Percentiles rank a stretch among this genome's conserved stretches.
Evolutionary conservation across 2,113 vertebrate species (phyloP).

Genomic region (Xyliphius kryptos): DNA sequence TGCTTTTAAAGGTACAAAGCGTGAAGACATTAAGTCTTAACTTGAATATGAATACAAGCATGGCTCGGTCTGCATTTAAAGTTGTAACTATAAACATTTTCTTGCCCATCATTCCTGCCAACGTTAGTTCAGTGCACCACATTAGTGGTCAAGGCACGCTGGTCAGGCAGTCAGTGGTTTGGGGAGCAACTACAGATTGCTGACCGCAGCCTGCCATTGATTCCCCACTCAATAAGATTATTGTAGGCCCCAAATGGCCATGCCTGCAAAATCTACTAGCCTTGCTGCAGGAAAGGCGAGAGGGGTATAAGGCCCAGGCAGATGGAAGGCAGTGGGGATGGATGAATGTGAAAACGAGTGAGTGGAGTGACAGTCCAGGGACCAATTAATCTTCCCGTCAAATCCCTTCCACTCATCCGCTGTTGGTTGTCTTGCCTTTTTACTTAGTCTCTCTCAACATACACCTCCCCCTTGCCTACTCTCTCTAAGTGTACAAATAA

Average conservation of each 20-base stretch:
- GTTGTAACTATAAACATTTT: background rate
- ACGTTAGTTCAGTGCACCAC: constrained; percentile 26
- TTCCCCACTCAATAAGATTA: constrained; percentile 50
- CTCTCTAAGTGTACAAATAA: constrained; percentile 39
- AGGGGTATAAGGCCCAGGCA: constrained; percentile 17
- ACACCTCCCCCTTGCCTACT: constrained; percentile 15
- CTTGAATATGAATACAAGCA: background rate
- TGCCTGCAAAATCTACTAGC: constrained; percentile 43
- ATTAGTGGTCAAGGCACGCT: constrained; percentile 40
- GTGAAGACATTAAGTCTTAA: background rate
- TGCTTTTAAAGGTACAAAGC: background rate
- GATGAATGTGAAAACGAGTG: constrained; percentile 56
- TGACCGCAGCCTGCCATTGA: constrained; percentile 53
- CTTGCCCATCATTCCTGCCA: constrained; percentile 17
- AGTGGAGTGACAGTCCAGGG: constrained; percentile 51
- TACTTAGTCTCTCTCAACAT: constrained; percentile 22
- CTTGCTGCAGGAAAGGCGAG: constrained; percentile 20
- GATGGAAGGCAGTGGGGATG: constrained; percentile 30
- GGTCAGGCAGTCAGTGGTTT: constrained; percentile 42
- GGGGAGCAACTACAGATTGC: constrained; percentile 41
- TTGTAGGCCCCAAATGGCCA: constrained; percentile 45
- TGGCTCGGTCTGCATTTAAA: background rate
- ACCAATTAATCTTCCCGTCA: constrained; percentile 49
- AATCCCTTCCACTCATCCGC: constrained; percentile 36
- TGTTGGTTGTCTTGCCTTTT: constrained; percentile 12